Base-by-base conservation (phyloP, 2,888 invertebrate genomes). In the Bombylius discolor region DNA sequence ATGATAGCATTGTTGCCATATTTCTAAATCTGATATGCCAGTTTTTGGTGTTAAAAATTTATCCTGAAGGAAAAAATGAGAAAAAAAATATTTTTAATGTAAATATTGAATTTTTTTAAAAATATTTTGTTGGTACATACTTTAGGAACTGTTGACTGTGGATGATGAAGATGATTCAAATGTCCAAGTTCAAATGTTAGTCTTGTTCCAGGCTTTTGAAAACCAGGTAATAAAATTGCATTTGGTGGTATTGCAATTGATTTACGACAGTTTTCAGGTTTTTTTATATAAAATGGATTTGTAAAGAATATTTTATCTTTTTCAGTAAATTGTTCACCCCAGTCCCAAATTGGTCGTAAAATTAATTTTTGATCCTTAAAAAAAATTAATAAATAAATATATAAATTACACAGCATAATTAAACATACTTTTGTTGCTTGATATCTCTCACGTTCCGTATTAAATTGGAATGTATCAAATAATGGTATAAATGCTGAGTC, bases 401-500 rank as follows among this genome's bases (percentile, higher is more conserved):
- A 23, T 23, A 23, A 23, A 57, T 69, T 73, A 67, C 85, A 85
- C 73, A 77, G 79, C 61, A 78, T 64, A 5, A 74, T 58, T 23
- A 3, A 2, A 23, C 23, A 23, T 31, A 60, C 68, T 47, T 57
- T 61, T 4, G 67, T 78, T 14, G 89, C 89, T 46, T 82, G 74
- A 33, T 80, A 76, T 6, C 91, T 76, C 64, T 91, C 90, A 62
- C 84, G 79, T 62, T 88, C 87, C 63, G 85, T 87, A 73, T 94
- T 91, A 69, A 95, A 95, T 58, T 95, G 80, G 77, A 96, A 96
- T 45, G 94, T 94, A 65, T 93, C 92, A 68, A 94, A 94, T 53
- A 95, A 78, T 12, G 94, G 90, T 63, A 92, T 79, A 66, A 91
- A 88, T 13, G 86, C 82, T 39, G 87, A 82, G 74, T 97, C 96